Percentiles rank a stretch among this genome's conserved stretches.
phyloP scores from a whole-genome alignment of 2,888 invertebrate genomes.

The Tinea trinotella region DNA sequence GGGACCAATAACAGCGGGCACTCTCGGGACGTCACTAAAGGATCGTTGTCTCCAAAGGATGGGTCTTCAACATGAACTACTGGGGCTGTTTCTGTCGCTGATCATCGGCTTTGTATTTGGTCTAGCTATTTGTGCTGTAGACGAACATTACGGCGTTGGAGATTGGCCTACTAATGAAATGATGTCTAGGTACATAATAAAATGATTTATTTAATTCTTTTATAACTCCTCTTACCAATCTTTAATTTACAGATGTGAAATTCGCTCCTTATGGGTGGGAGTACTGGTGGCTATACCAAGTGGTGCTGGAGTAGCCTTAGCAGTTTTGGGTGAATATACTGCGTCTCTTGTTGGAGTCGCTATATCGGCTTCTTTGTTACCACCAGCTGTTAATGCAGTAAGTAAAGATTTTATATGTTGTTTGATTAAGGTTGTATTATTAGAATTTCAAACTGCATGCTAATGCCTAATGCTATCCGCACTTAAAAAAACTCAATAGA shows the following conservation, averaged over 20 bases:
- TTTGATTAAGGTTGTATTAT: background rate
- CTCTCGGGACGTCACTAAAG: slow-evolving; percentile 80
- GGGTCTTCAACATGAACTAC: slow-evolving; percentile 77
- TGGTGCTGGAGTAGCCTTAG: slow-evolving; percentile 83
- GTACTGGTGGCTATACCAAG: slow-evolving; percentile 82
- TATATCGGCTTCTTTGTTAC: slow-evolving; percentile 84
- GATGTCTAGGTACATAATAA: slow-evolving; percentile 72
- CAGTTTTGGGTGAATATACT: slow-evolving; percentile 83
- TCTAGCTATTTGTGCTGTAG: slow-evolving; percentile 68
- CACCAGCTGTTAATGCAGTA: slow-evolving; percentile 86
- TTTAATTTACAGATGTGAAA: slow-evolving; percentile 72
- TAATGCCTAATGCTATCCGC: too few species aligned
- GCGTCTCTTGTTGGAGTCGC: slow-evolving; percentile 86
- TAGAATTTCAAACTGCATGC: too few species aligned
- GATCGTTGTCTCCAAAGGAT: slow-evolving; percentile 75
- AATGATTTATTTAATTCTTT: background rate
- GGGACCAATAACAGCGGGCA: slow-evolving; percentile 85
- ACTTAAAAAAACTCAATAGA: too few species aligned
- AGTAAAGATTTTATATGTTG: slow-evolving; percentile 29
- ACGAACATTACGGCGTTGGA: slow-evolving; percentile 69
- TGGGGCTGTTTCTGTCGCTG: slow-evolving; percentile 77
- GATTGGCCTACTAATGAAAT: slow-evolving; percentile 79
- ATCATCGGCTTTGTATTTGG: slow-evolving; percentile 80
- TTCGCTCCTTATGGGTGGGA: slow-evolving; percentile 79
- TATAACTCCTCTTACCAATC: background rate